A percentile compares a stretch with the other conserved stretches of the same genome.
These are phyloP conservation scores for Epinotia ramella DNA, from an alignment of 2,888 invertebrate genomes.

Conservation along the genomic window DNA sequence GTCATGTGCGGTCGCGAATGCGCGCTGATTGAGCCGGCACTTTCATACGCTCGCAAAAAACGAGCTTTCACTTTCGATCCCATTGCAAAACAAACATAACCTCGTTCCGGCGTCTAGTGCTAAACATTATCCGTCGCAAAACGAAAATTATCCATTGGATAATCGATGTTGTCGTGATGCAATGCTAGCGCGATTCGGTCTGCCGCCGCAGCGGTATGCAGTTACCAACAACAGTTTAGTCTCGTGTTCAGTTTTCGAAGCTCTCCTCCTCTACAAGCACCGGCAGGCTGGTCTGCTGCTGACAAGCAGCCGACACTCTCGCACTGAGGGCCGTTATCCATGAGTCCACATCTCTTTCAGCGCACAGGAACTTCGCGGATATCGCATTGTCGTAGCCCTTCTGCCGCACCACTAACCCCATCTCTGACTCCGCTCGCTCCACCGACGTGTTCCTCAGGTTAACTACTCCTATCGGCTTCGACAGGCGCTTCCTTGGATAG, in stretches of 20 bases:
- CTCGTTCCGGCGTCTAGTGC: conserved; percentile 56
- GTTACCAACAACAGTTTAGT: conserved; percentile 28
- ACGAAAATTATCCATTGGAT: conserved; percentile 57
- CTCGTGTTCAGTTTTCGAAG: conserved; percentile 53
- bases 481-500: conserved; percentile 87
- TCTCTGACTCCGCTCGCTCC: conserved; percentile 77
- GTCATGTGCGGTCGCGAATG: conserved; percentile 36
- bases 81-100: conserved; percentile 76
- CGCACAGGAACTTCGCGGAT: conserved; percentile 85
- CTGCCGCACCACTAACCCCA: conserved; percentile 85
- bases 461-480: conserved; percentile 86
- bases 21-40: conserved; percentile 59
- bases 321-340: conserved; percentile 87
- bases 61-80: conserved; percentile 76
- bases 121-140: conserved; percentile 56
- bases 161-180: conserved; percentile 46
- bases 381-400: conserved; percentile 87
- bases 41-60: conserved; percentile 74
- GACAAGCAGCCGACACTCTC: conserved; percentile 72
- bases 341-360: conserved; percentile 84
- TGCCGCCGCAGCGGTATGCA: conserved; percentile 33
- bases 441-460: conserved; percentile 86
- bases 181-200: conserved; percentile 43
- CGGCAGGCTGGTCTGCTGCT: conserved; percentile 83
- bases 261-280: conserved; percentile 87